Evolutionary conservation across 2,888 invertebrate genomes (phyloP), one percentile per base, ranked within the genome.

Genomic region (Eristalis arbustorum): DNA sequence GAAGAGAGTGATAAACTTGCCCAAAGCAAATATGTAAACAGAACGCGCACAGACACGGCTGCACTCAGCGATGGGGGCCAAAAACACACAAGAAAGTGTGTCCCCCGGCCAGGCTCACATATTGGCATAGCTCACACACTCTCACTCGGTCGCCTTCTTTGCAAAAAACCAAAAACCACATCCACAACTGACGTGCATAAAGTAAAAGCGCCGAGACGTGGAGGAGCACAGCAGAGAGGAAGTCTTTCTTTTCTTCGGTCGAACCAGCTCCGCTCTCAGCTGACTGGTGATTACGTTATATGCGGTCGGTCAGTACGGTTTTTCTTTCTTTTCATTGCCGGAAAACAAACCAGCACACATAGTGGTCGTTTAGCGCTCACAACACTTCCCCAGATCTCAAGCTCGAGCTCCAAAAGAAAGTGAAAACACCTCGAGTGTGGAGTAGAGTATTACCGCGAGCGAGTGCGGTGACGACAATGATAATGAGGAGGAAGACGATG

Each of bases 391-490:
- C 77, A 64, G 57, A 63, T 78, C 78, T 78, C 69, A 74, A 75
- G 74, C n/a, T n/a, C n/a, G n/a, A n/a, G n/a, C n/a, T 87, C 78
- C 87, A 83, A 87, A 85, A 79, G 87, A 87, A 87, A 87, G 87
- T 87, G 87, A 87, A 87, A 87, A 87, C 63, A 59, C 18, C 49
- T 18, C 42, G 42, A 31, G 8, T 5, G 31, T 8, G 8, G 31
- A 8, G 31, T 2, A 49, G 49, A 42, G 49, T 49, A 49, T 49
- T 49, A 49, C 49, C 49, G 67, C 68, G 61, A 76, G 40, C 34
- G n/a, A 69, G 31, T 59, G 69, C 57, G 22, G 31, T 14, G 14
- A 10, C 31, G 18, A 68, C 37, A 68, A 59, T 76, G 57, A 61
- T 63, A 62, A 61, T n/a, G 62, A 64, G 28, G 49, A 49, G n/a